Conservation (phyloP, 2,888 invertebrate genomes). For the Sinhomidia bicolor region DNA sequence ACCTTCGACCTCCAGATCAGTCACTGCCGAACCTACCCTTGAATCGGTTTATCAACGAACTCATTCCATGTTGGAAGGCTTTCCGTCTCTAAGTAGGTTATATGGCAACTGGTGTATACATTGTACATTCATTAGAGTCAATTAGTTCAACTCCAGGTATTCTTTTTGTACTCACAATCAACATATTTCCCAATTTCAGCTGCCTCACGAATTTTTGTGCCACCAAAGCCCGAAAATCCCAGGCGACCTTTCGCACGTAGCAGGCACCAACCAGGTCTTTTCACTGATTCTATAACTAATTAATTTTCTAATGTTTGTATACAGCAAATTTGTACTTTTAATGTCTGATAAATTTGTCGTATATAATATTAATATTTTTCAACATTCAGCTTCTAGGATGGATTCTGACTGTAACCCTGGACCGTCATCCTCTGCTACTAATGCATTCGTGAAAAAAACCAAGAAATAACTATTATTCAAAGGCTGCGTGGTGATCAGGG, state of each 20-base stretch:
- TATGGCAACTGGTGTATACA: not conserved
- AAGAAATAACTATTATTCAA: constrained; percentile 41
- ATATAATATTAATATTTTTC: not conserved
- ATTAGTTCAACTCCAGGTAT: not conserved
- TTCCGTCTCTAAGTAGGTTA: constrained; percentile 28
- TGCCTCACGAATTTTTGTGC: too few relatives aligned
- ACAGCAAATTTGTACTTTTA: not conserved
- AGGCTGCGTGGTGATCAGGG: not conserved
- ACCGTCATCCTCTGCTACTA: not conserved
- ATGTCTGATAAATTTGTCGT: not conserved
- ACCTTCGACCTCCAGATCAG: not conserved
- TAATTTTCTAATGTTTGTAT: not conserved
- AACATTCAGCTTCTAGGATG: constrained; percentile 34
- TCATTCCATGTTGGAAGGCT: not conserved
- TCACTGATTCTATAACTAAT: too few relatives aligned
- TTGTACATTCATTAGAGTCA: not conserved
- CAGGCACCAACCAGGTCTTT: too few relatives aligned
- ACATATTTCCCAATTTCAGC: constrained; percentile 5
- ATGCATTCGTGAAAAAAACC: constrained; percentile 5
- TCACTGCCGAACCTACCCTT: not conserved
- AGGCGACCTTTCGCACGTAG: too few relatives aligned
- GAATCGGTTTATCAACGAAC: constrained; percentile 14
- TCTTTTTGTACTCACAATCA: too few relatives aligned
- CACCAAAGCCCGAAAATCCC: too few relatives aligned
- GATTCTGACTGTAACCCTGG: constrained; percentile 8